Evolutionary conservation across 1,140 invertebrate genomes (phyloP).

Genomic region (Eumeta japonica): DNA sequence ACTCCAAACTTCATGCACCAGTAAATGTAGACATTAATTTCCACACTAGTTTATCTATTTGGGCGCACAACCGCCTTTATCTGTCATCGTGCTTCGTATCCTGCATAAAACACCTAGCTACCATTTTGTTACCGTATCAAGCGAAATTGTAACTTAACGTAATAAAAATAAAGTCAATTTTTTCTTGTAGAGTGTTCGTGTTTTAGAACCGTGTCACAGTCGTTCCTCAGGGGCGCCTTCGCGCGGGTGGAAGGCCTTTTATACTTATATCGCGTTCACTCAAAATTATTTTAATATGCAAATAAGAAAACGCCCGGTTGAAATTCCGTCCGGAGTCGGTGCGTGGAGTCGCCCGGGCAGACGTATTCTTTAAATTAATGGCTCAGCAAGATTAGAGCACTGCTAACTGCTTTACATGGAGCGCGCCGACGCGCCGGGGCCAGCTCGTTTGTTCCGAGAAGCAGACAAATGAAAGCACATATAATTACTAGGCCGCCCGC

Average conservation of each 20-base stretch:
- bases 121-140: too few species aligned
- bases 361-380: constrained; percentile 58
- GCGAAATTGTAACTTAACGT: too few species aligned
- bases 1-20: constrained; percentile 55
- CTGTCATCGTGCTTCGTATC: constrained; percentile 47
- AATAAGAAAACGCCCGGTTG: constrained; percentile 55
- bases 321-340: constrained; percentile 51
- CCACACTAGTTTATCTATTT: constrained; percentile 57
- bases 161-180: too few species aligned
- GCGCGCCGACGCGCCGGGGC: constrained; percentile 35
- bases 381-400: constrained; percentile 50
- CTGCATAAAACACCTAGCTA: too few species aligned
- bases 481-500: constrained; percentile 54
- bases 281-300: constrained; percentile 58
- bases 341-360: constrained; percentile 44
- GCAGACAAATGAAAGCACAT: constrained; percentile 56
- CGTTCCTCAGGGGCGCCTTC: constrained; percentile 13
- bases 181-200: too few species aligned
- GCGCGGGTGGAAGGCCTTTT: constrained; percentile 27
- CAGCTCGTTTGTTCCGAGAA: constrained; percentile 48
- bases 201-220: constrained; percentile 16
- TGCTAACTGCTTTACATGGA: constrained; percentile 55
- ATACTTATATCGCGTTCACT: constrained; percentile 53
- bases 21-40: constrained; percentile 58
- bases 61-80: constrained; percentile 54